Evolutionary conservation across 2,888 invertebrate genomes (phyloP).

Genomic region (Parapristionchus giblindavisi): DNA sequence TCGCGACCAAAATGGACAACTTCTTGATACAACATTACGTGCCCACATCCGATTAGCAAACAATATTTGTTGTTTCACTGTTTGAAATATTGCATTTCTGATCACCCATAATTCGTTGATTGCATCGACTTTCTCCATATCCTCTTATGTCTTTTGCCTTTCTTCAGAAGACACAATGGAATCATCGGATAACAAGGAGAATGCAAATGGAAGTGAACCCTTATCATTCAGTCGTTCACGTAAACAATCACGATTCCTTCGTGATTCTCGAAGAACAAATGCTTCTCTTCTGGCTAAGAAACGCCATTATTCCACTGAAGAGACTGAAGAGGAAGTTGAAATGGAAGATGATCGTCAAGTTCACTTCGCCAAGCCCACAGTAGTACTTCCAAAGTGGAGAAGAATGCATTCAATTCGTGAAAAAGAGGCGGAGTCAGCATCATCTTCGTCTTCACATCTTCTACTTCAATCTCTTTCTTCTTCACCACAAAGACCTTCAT

Average conservation of each 20-base stretch:
- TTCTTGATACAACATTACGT: no score
- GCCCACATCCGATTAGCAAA: no score
- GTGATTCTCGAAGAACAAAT: slow-evolving; percentile 31
- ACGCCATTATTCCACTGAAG: neutral
- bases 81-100: no score
- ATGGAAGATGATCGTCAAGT: neutral
- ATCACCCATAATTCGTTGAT: no score
- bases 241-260: neutral
- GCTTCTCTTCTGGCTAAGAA: slow-evolving; percentile 29
- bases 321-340: neutral
- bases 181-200: slow-evolving; percentile 16
- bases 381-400: no score
- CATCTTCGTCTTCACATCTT: no score
- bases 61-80: no score
- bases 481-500: neutral
- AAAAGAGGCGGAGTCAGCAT: no score
- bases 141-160: no score
- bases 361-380: neutral
- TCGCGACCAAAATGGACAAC: no score
- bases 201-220: neutral
- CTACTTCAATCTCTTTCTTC: neutral
- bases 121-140: no score
- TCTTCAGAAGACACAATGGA: slow-evolving; percentile 11
- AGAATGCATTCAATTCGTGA: no score
- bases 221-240: slow-evolving; percentile 4